Base-by-base conservation (phyloP, 2,888 invertebrate genomes). In the Torymus texanus region DNA sequence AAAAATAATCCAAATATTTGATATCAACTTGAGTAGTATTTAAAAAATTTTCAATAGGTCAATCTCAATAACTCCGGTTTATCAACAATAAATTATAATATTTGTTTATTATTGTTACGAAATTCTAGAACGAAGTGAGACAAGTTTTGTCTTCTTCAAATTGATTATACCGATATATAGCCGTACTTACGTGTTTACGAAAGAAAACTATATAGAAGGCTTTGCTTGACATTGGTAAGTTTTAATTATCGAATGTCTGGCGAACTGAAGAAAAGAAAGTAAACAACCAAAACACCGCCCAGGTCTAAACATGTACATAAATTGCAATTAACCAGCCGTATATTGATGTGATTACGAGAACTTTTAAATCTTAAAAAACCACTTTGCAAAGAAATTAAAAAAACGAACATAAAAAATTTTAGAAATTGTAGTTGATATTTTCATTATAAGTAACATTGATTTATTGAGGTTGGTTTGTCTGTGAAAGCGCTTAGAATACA, bases 341-440 rank as follows among this genome's bases (percentile, higher is more conserved):
- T 18, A 62, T 56, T 50, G 11, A 56, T 50, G 16, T 68, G 12
- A 70, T 67, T 75, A 61, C 58, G 61, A 68, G 51, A 56, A 56
- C 71, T 78, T 78, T 75, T 65, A 56, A 74, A 78, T 80, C 66
- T 78, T 77, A 71, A 81, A 80, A 79, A 71, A 77, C 65, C 53
- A 68, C 51, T 67, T 72, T 56, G 14, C 21, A 16, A 58, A 71
- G n/a, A 62, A 68, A 53, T n/a, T 72, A 0, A 66, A 66, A 24
- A 21, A 68, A 53, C 13, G 18, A 2, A 50, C 41, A 18, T 16
- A 1, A 14, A 56, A 67, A 73, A 71, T 68, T n/a, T 13, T 71
- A 18, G 11, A 55, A 72, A 62, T 59, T 79, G 18, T 77, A 61
- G 59, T 72, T 75, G 72, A 71, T 70, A 58, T 76, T 63, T 70